Conservation (phyloP, 2,113 vertebrate genomes). For the Channa maculata region DNA sequence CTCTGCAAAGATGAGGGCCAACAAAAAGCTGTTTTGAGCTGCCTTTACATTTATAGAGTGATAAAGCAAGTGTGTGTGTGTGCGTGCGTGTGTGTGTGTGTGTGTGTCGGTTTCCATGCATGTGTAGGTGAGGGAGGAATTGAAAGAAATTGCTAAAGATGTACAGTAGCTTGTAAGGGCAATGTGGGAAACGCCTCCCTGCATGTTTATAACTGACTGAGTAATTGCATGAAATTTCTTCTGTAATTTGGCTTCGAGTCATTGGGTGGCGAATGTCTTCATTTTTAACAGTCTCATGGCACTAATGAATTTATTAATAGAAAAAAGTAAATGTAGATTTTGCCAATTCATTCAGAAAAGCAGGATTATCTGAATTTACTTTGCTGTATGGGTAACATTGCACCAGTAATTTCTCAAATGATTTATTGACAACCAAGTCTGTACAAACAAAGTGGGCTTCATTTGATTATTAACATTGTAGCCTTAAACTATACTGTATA, state of each 20-base stretch:
- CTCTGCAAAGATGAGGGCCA: slow-evolving; percentile 68
- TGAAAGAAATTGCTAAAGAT: slow-evolving; percentile 36
- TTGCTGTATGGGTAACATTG: background rate
- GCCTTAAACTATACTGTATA: slow-evolving; percentile 39
- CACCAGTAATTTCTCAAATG: slow-evolving; percentile 28
- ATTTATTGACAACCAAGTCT: slow-evolving; percentile 50
- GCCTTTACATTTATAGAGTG: slow-evolving; percentile 43
- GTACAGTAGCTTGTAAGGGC: slow-evolving; percentile 2
- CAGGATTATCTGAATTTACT: slow-evolving; percentile 10
- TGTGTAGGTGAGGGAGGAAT: slow-evolving; percentile 35
- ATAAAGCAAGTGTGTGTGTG: slow-evolving; percentile 8
- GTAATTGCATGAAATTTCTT: slow-evolving; percentile 64
- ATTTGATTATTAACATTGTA: slow-evolving; percentile 46
- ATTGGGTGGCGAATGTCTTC: slow-evolving; percentile 52
- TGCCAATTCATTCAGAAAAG: slow-evolving; percentile 32
- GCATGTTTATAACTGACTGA: slow-evolving; percentile 28
- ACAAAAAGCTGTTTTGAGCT: slow-evolving; percentile 46
- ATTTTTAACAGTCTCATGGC: slow-evolving; percentile 52
- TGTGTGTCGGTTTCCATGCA: background rate
- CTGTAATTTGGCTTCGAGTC: slow-evolving; percentile 65
- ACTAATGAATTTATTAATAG: slow-evolving; percentile 74
- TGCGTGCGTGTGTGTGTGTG: background rate
- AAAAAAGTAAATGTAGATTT: slow-evolving; percentile 43
- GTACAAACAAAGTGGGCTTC: slow-evolving; percentile 42
- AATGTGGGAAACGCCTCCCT: slow-evolving; percentile 30